Base-by-base conservation (phyloP, 1,140 invertebrate genomes). In the Heterodera schachtii region DNA sequence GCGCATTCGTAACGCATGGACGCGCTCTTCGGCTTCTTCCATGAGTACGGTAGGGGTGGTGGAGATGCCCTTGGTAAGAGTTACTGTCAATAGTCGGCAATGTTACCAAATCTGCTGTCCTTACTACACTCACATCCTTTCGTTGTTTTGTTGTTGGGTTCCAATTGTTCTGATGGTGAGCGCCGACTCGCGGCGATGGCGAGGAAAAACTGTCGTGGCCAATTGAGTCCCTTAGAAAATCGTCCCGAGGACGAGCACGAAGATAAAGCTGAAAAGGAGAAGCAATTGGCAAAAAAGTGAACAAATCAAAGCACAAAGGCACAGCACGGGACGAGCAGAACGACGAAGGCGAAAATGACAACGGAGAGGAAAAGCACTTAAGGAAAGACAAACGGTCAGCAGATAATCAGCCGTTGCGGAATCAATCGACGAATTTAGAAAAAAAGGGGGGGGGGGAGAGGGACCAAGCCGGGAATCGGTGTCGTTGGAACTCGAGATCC, bases 311-410 rank as follows among this genome's bases (percentile, higher is more conserved):
- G 31, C 31, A 71, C 69, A 46, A 71, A 71, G 31, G 69, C 69
- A 46, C 69, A 71, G 69, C 1, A 71, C 4, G 69, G 69, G 31
- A 71, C 19, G 9, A 71, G 21, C 69, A 71, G 69, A 71, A 71
- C 69, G 69, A 71, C 69, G 41, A 71, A 6, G 69, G 69, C 69
- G 19, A 71, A 71, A 41, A 46, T 16, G 41, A 41, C 8, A 13
- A 46, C 31, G 21, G 69, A 41, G 19, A 44, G 5, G 7, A 71
- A 41, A n/a, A 71, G 31, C n/a, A 71, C 69, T 71, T 11, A 71
- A 71, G 9, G 31, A 64, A 19, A 19, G 57, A 64, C 13, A 19
- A 5, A 5, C 16, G 57, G 52, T 8, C 31, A 31, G 31, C 1
- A 31, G 31, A 31, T 31, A 31, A 31, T 31, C 31, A 31, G 31